Evolutionary conservation across 2,888 invertebrate genomes (phyloP).

Genomic region (Melanargia galathea): DNA sequence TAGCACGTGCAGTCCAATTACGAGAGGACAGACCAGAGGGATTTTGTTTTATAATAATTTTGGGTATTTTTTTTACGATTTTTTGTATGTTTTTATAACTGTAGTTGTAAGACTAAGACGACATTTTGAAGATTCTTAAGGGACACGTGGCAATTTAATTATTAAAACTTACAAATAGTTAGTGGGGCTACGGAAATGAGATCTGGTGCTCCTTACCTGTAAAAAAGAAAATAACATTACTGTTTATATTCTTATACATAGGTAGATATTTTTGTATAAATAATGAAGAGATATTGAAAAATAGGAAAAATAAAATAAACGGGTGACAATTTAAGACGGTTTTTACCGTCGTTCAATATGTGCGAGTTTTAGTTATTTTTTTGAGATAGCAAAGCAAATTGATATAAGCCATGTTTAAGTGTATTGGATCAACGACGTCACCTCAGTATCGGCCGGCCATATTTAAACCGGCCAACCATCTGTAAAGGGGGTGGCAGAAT

Average conservation of each 20-base stretch:
- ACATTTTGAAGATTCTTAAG: no score
- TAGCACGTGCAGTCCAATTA: no score
- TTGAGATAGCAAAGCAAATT: background rate
- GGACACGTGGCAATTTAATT: no score
- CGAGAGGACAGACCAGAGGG: no score
- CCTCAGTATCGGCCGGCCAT: conserved; percentile 26
- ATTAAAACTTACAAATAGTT: conserved; percentile 1
- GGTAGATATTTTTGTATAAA: no score
- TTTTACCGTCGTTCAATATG: no score
- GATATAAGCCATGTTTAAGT: background rate
- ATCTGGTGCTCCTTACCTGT: background rate
- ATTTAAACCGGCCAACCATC: conserved; percentile 57
- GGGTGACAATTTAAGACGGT: no score
- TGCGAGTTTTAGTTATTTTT: background rate
- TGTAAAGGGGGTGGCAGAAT: conserved; percentile 57
- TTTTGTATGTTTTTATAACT: no score
- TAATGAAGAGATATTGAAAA: background rate
- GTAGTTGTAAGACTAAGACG: no score
- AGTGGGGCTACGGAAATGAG: background rate
- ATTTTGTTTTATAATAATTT: no score
- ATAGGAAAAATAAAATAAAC: no score
- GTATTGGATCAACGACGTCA: conserved; percentile 28
- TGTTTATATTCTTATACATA: background rate
- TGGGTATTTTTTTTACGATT: no score
- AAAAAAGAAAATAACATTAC: background rate